Evolutionary conservation across 2,113 vertebrate species (phyloP).

Genomic region (Columba janthina): DNA sequence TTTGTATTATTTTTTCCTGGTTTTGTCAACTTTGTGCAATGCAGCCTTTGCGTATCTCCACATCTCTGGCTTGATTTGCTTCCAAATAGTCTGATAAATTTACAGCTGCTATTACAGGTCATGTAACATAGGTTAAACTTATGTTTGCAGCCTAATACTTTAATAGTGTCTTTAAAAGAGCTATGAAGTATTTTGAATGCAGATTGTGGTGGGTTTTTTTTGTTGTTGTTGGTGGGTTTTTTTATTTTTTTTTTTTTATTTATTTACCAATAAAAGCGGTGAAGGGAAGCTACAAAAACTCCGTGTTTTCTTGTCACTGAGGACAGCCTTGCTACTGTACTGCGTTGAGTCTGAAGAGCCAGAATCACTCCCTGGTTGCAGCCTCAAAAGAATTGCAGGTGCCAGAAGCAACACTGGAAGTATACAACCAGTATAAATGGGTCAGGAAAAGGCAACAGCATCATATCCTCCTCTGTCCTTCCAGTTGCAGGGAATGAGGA

Average conservation of each 20-base stretch:
- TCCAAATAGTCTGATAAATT: constrained; percentile 37
- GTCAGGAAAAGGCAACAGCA: neutral
- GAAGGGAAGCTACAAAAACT: constrained; percentile 9
- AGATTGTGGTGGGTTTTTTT: neutral
- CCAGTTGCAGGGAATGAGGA: no score
- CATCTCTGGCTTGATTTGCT: neutral
- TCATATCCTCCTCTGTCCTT: no score
- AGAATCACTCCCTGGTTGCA: neutral
- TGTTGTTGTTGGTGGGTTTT: no score
- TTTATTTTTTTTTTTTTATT: neutral
- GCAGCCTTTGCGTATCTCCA: accelerated
- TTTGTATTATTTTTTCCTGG: neutral
- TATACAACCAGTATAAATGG: neutral
- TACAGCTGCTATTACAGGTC: constrained; percentile 12
- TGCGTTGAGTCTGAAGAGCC: neutral
- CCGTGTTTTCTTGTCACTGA: neutral
- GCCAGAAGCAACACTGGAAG: neutral
- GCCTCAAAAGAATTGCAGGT: neutral
- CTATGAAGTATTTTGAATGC: constrained; percentile 20
- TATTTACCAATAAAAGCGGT: constrained; percentile 27
- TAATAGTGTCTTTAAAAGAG: neutral
- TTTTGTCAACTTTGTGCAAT: neutral
- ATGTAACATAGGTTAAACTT: constrained; percentile 3
- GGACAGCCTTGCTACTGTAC: neutral
- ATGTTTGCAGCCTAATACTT: constrained; percentile 40